Evolutionary conservation across 2,797 vertebrate species (phyloP).

Genomic region (Chromis chromis): DNA sequence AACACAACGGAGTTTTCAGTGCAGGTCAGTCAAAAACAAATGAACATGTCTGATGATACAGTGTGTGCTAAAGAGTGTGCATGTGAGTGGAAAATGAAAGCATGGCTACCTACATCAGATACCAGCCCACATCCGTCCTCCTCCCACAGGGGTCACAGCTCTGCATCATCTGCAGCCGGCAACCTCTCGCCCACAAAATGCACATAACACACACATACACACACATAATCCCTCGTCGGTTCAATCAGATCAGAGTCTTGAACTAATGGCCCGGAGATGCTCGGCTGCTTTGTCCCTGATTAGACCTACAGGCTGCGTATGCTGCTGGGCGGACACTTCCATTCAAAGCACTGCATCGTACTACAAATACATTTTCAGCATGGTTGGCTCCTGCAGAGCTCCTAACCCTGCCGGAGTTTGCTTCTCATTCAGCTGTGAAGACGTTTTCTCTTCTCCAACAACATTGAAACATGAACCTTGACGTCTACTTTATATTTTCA

Average conservation of each 20-base stretch:
- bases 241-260: conserved; percentile 56
- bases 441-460: not conserved
- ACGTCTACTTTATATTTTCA: not conserved
- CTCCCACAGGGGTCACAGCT: conserved; percentile 51
- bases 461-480: not conserved
- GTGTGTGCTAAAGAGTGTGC: not conserved
- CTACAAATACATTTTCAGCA: conserved; percentile 37
- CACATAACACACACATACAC: too few relatives aligned
- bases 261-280: conserved; percentile 44
- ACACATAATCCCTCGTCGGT: conserved; percentile 53
- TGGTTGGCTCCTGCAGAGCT: conserved; percentile 11
- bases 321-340: conserved; percentile 16
- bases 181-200: conserved; percentile 54
- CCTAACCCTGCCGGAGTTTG: not conserved
- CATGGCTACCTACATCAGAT: conserved; percentile 29
- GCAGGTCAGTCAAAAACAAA: conserved; percentile 42
- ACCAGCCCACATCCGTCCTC: conserved; percentile 49
- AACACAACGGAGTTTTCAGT: conserved; percentile 30
- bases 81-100: conserved; percentile 13
- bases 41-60: conserved; percentile 29
- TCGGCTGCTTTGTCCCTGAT: conserved; percentile 1
- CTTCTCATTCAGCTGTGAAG: not conserved
- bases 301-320: conserved; percentile 27
- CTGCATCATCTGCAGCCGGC: conserved; percentile 53
- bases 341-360: conserved; percentile 19